phyloP scores from a whole-genome alignment of 2,797 vertebrate genomes.

The Eptatretus atami region DNA sequence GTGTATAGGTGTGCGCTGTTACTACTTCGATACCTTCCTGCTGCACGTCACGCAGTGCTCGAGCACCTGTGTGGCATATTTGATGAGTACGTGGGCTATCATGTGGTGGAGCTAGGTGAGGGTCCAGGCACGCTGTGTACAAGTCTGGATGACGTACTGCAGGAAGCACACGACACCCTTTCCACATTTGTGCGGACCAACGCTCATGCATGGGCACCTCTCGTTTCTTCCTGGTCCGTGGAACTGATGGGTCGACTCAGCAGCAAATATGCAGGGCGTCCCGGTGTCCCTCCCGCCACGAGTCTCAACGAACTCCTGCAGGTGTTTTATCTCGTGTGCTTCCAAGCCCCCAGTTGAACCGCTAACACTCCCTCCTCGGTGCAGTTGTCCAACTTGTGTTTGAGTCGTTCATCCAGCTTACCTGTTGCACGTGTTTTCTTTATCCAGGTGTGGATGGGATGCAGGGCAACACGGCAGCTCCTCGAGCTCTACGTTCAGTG shows the following conservation, averaged over 20 bases:
- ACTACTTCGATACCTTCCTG: constrained; percentile 31
- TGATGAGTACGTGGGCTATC: constrained; percentile 41
- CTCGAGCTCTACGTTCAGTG: constrained; percentile 84
- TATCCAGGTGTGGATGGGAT: constrained; percentile 45
- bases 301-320: constrained; percentile 59
- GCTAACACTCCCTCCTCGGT: too few species aligned
- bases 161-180: constrained; percentile 37
- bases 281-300: constrained; percentile 39
- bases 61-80: constrained; percentile 54
- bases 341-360: too few species aligned
- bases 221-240: constrained; percentile 58
- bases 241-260: constrained; percentile 70
- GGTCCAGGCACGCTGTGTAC: constrained; percentile 14
- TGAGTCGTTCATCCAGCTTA: too few species aligned
- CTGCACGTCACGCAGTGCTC: constrained; percentile 40
- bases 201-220: constrained; percentile 51
- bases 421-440: too few species aligned
- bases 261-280: constrained; percentile 42
- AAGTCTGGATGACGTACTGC: constrained; percentile 17
- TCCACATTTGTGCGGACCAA: constrained; percentile 41
- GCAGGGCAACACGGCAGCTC: constrained; percentile 39
- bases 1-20: constrained; percentile 1
- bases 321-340: neutral
- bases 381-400: too few species aligned
- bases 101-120: constrained; percentile 34